A percentile compares a stretch with the other conserved stretches of the same genome.
Conservation (phyloP, 2,888 invertebrate genomes). For the Phytoseiulus persimilis region DNA sequence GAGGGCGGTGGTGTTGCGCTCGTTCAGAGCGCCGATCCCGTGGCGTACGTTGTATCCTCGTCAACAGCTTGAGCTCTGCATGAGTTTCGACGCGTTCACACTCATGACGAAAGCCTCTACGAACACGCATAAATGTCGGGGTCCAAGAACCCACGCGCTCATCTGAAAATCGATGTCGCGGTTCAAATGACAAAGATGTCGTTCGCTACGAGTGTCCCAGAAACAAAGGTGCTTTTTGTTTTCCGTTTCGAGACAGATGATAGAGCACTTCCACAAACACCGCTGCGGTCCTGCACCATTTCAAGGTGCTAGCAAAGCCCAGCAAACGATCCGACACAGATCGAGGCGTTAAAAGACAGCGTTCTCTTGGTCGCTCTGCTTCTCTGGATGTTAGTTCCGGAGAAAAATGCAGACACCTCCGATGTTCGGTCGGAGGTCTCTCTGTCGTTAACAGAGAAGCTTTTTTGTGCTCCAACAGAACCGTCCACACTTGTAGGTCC, state of each 20-base stretch:
- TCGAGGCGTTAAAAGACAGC: not conserved
- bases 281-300: not conserved
- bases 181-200: not conserved
- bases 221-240: conserved; percentile 5
- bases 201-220: not conserved
- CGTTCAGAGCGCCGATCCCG: too few relatives aligned
- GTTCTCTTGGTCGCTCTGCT: not conserved
- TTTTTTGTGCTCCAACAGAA: not conserved
- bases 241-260: not conserved
- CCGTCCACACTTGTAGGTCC: not conserved
- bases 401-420: not conserved
- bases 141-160: not conserved
- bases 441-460: not conserved
- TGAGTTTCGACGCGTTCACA: too few relatives aligned
- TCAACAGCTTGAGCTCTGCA: too few relatives aligned
- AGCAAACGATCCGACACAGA: not conserved
- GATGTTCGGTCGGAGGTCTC: not conserved
- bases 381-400: not conserved
- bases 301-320: not conserved
- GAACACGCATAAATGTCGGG: too few relatives aligned
- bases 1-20: too few relatives aligned
- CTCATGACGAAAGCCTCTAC: too few relatives aligned
- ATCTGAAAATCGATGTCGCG: not conserved
- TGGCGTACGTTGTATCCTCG: too few relatives aligned
- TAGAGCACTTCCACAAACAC: not conserved